phyloP scores from a whole-genome alignment of 2,797 vertebrate genomes.

The Acrossocheilus wenchowensis region DNA sequence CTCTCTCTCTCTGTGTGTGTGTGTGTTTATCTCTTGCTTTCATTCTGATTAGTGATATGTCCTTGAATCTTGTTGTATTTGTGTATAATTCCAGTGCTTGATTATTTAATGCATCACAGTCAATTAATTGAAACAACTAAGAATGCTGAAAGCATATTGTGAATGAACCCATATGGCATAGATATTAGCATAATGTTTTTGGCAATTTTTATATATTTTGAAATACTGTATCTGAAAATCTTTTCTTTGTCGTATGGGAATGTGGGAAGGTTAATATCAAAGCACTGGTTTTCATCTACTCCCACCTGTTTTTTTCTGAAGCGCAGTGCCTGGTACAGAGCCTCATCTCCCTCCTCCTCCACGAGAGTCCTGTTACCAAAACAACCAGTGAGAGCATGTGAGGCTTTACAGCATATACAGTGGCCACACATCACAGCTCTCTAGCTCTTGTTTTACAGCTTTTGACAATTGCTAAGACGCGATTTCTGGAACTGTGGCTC shows the following conservation, averaged over 20 bases:
- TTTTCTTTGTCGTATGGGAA: background rate
- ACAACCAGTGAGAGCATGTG: constrained; percentile 39
- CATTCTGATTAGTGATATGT: background rate
- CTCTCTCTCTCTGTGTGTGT: background rate
- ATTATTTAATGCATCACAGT: background rate
- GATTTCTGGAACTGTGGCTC: background rate
- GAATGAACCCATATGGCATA: background rate
- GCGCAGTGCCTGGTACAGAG: constrained; percentile 61
- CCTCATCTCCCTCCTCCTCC: constrained; percentile 48
- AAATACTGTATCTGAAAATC: background rate
- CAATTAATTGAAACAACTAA: background rate
- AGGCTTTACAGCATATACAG: constrained; percentile 14
- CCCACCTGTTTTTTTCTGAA: constrained; percentile 51
- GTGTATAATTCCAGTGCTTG: background rate
- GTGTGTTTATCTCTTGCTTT: background rate
- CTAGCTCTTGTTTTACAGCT: background rate
- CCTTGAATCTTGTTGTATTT: background rate
- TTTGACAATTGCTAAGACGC: background rate
- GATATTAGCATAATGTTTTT: background rate
- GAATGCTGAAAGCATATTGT: background rate
- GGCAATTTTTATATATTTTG: background rate
- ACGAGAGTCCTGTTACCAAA: constrained; percentile 48
- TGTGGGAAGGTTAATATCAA: constrained; percentile 38
- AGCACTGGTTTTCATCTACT: constrained; percentile 46
- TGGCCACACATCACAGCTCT: background rate